Conservation (phyloP, 2,888 invertebrate genomes). For the Cryptocephalus primarius region DNA sequence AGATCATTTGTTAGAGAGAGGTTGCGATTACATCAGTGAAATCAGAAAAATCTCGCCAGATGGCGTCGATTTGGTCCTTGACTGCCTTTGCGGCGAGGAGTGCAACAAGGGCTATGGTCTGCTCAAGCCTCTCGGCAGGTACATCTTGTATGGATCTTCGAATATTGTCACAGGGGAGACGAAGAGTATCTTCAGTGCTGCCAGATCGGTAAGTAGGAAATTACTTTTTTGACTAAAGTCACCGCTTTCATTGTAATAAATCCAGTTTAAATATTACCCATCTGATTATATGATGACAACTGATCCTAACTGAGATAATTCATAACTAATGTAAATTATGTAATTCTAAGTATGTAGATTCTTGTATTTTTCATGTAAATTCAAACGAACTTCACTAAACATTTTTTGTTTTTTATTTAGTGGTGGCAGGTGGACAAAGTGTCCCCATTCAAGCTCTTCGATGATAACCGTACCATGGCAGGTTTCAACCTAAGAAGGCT, state of each 20-base stretch:
- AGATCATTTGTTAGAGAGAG: constrained; percentile 69
- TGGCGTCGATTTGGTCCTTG: constrained; percentile 78
- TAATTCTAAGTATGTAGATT: neutral
- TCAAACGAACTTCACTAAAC: neutral
- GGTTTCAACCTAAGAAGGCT: constrained; percentile 77
- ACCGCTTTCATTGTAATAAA: too few relatives aligned
- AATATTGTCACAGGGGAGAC: constrained; percentile 86
- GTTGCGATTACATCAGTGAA: constrained; percentile 72
- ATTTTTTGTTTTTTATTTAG: constrained; percentile 38
- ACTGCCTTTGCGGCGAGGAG: constrained; percentile 82
- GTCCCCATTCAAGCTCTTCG: constrained; percentile 77
- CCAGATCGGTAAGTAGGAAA: constrained; percentile 66
- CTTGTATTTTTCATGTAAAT: neutral
- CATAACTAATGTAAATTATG: neutral
- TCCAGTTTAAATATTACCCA: neutral
- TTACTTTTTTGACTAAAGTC: neutral
- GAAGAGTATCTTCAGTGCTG: constrained; percentile 83
- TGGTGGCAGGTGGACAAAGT: constrained; percentile 93
- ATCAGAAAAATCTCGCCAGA: constrained; percentile 67
- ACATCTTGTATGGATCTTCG: constrained; percentile 78
- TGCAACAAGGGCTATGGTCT: constrained; percentile 74
- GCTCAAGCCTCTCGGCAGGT: constrained; percentile 80
- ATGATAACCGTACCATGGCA: constrained; percentile 75
- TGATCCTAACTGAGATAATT: neutral
- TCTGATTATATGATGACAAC: neutral